phyloP scores from a whole-genome alignment of 2,113 vertebrate species.

The Rhodinocichla rosea region DNA sequence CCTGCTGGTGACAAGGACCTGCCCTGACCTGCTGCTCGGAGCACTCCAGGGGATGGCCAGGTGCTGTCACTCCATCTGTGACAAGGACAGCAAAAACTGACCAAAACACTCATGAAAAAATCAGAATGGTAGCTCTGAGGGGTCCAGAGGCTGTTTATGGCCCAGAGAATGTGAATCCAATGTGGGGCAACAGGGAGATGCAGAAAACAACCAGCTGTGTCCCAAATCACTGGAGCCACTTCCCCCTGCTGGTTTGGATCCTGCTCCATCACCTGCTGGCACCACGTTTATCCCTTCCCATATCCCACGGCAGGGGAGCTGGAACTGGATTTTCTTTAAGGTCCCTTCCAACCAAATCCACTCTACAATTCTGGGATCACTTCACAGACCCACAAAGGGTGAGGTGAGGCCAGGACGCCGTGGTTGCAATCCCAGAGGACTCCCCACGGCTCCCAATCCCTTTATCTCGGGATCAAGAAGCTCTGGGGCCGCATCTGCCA shows the following conservation, averaged over 20 bases:
- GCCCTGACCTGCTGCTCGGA: not conserved
- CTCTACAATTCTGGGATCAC: not conserved
- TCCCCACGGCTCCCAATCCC: not conserved
- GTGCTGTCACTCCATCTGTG: not conserved
- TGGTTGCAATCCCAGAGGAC: not conserved
- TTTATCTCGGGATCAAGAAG: not conserved
- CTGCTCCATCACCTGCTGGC: not conserved
- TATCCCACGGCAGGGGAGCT: accelerated
- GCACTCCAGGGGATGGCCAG: not conserved
- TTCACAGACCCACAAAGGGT: not conserved
- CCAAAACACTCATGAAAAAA: not conserved
- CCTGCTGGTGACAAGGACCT: not conserved
- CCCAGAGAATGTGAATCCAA: not conserved
- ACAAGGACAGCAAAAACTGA: not conserved
- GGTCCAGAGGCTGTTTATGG: not conserved
- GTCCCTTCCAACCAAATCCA: not conserved
- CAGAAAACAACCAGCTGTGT: not conserved
- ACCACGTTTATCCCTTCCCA: not conserved
- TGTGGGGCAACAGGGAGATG: accelerated
- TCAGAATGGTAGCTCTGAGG: not conserved
- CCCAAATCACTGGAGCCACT: not conserved
- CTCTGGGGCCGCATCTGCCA: not conserved
- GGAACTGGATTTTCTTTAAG: not conserved
- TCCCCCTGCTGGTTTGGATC: not conserved
- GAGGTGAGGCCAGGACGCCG: not conserved